Base-by-base conservation (phyloP, 1,140 invertebrate genomes). In the Plodia interpunctella region DNA sequence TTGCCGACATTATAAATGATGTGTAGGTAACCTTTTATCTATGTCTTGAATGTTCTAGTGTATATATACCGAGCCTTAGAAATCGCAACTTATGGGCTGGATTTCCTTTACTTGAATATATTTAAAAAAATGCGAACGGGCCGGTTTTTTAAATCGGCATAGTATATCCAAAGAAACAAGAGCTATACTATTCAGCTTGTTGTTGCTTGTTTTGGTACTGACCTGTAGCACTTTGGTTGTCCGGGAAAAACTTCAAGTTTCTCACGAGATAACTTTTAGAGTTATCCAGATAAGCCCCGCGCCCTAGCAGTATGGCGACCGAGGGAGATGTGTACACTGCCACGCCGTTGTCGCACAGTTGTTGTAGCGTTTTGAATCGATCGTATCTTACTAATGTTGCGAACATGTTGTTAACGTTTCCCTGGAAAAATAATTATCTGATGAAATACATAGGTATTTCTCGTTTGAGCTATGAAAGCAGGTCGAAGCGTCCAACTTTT, bases 351-450 rank as follows among this genome's bases (percentile, higher is more conserved):
- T 30, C 9, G 3, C 59, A 63, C 0, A 75, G 15, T 0, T 69
- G 53, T 8, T 55, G 11, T 6, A 72, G 21, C 2, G 55, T 68
- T 11, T 57, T 63, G 6, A 75, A 49, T 21, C 9, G 19, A 2
- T 49, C 18, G 19, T 63, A 63, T n/a, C 51, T 54, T n/a, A 35
- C 25, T 5, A 66, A 19, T 15, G 72, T 75, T 18, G 72, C 72
- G 28, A 65, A 75, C 15, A 55, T 32, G 55, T 65, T 65, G 54
- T 65, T 75, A 17, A 72, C 59, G 50, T 75, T 59, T 25, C 72
- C 30, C 72, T 75, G 60, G 25, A 67, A 60, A 35, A 11, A 32
- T 21, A 56, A 49, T 4, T n/a, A 57, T 20, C 13, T 57, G 17
- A 17, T 49, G 4, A 57, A 32, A 32, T 5, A 1, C 21, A n/a